Evolutionary conservation across 2,113 vertebrate genomes (phyloP).

Genomic region (Apus apus): DNA sequence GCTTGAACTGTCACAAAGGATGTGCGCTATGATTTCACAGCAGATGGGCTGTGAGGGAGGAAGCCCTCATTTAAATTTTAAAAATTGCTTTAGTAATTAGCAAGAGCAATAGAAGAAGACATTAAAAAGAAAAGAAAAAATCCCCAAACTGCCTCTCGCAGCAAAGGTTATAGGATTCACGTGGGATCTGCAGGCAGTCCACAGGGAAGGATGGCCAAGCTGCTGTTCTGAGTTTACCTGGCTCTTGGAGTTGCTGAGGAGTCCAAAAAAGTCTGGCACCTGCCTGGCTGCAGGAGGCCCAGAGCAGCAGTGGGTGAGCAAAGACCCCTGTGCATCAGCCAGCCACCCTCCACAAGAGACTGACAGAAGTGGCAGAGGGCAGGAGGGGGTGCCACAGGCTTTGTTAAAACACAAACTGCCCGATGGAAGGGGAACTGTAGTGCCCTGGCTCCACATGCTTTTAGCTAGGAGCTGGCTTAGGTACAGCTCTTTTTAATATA

Average conservation of each 20-base stretch:
- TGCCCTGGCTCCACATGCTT: neutral
- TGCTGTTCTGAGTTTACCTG: neutral
- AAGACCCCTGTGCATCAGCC: neutral
- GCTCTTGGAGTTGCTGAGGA: neutral
- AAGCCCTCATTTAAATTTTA: slow-evolving; percentile 71
- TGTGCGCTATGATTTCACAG: slow-evolving; percentile 66
- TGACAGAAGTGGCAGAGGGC: neutral
- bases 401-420: neutral
- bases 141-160: neutral
- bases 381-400: neutral
- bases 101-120: slow-evolving; percentile 51
- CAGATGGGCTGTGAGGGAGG: slow-evolving; percentile 72
- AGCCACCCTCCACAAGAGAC: neutral
- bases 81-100: slow-evolving; percentile 70
- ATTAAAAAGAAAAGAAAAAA: slow-evolving; percentile 42
- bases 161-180: neutral
- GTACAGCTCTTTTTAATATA: neutral
- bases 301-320: neutral
- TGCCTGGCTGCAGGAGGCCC: neutral
- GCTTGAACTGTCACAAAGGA: slow-evolving; percentile 65
- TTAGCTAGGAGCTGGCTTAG: neutral
- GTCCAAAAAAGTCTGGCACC: neutral
- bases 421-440: rapidly evolving
- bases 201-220: neutral
- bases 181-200: neutral